These are phyloP conservation scores for Echinops telfairi DNA, from an alignment of 2,113 vertebrate genomes.

Conservation along the genomic window DNA sequence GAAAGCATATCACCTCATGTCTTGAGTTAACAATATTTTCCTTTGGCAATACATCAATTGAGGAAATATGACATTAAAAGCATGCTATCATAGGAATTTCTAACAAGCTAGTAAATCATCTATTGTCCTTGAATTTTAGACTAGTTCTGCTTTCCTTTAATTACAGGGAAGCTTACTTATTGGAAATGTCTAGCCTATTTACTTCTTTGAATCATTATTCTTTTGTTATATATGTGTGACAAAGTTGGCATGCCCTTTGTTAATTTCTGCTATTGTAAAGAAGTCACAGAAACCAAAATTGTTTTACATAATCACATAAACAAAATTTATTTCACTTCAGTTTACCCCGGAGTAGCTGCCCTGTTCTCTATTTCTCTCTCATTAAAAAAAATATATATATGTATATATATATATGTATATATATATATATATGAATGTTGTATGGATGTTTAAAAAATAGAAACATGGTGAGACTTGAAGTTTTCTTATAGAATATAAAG, in stretches of 20 bases:
- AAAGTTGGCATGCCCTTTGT: background rate
- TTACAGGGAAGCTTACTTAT: background rate
- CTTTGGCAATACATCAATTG: background rate
- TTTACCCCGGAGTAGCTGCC: background rate
- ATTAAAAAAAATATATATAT: constrained; percentile 32
- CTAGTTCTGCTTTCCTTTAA: background rate
- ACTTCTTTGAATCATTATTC: background rate
- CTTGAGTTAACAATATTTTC: constrained; percentile 39
- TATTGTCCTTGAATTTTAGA: background rate
- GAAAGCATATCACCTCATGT: background rate
- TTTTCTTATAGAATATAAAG: background rate
- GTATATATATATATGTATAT: constrained; percentile 1
- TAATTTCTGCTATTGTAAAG: background rate
- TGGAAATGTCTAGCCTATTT: background rate
- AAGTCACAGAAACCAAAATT: background rate
- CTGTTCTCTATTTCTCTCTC: constrained; percentile 1
- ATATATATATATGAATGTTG: background rate
- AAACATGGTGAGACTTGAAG: background rate
- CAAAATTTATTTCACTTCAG: constrained; percentile 3
- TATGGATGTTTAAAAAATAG: constrained; percentile 2
- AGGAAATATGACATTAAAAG: constrained; percentile 13
- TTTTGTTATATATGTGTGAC: background rate
- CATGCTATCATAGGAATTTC: background rate
- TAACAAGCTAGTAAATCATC: background rate
- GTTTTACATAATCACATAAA: background rate